Evolutionary conservation across 2,888 invertebrate genomes (phyloP).

Genomic region (Andrena haemorrhoa): DNA sequence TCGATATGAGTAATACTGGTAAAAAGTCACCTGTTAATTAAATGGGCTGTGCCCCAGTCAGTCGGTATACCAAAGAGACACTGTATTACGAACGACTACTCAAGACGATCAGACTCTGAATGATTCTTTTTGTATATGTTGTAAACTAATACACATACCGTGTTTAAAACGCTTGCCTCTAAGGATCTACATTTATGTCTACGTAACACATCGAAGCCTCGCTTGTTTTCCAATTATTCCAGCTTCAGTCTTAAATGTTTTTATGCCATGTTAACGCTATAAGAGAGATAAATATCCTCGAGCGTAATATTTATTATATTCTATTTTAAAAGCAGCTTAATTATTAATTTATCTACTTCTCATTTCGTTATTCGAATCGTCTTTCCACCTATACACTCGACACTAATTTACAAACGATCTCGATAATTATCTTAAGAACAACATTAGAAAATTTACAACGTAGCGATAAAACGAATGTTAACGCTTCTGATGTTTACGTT

Average conservation of each 20-base stretch:
- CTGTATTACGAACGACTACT: conserved; percentile 18
- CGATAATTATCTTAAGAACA: conserved; percentile 1
- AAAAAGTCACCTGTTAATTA: conserved; percentile 16
- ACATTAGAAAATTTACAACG: conserved; percentile 25
- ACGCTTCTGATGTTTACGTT: conserved; percentile 73
- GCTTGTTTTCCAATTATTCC: conserved; percentile 20
- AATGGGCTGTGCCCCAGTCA: conserved; percentile 22
- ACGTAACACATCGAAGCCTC: conserved; percentile 39
- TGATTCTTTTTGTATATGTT: conserved; percentile 35
- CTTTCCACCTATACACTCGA: neutral
- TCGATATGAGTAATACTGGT: neutral
- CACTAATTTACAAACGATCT: conserved; percentile 10
- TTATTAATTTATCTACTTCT: neutral
- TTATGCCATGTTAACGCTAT: conserved; percentile 14
- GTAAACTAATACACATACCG: conserved; percentile 16
- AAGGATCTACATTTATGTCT: neutral
- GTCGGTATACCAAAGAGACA: conserved; percentile 35
- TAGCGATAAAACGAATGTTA: conserved; percentile 43
- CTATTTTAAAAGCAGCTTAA: neutral
- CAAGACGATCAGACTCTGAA: conserved; percentile 2
- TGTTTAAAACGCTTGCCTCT: conserved; percentile 22
- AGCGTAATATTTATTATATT: neutral
- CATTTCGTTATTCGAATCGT: neutral
- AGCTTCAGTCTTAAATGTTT: conserved; percentile 22
- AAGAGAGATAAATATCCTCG: conserved; percentile 14